Evolutionary conservation across 1,140 invertebrate genomes (phyloP), one percentile per base, ranked within the genome.

Genomic region (Neodiprion virginianus): DNA sequence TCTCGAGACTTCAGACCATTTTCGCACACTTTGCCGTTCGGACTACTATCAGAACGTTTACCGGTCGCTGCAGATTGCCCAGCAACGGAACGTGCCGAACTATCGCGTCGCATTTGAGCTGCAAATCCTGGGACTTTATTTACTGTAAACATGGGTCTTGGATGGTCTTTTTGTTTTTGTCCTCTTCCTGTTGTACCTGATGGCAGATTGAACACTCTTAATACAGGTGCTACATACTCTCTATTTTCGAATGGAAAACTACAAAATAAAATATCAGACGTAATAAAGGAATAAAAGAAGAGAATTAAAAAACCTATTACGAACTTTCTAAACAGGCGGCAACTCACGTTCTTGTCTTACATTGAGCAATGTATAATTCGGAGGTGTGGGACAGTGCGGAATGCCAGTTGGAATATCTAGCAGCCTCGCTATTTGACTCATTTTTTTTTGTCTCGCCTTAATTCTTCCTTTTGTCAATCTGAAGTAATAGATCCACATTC

Each of bases 381-480:
- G 88, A 12, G 90, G 88, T 40, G 90, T 90, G 17, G 90, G 86
- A 74, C 88, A 89, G 28, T 90, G 89, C 87, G 93, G 79, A 82
- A 92, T 80, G 88, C 88, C 83, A 84, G 90, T 89, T 75, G 93
- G 80, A 74, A 98, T 94, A 82, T 99, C 97, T 8, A 99, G 89
- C 10, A 99, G 89, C 68, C 94, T 92, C 8, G 96, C 97, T 73
- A 99, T 99, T 86, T 98, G 95, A 81, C 95, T 94, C 94, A 99
- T 96, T 87, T 98, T 98, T 83, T 96, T 95, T 82, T 97, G 96
- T 2, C 97, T 91, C n/a, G 97, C 97, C 89, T 97, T 98, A 76
- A 96, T 93, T 47, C 97, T 92, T 67, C 98, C 98, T 87, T 95
- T 95, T 14, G 91, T 92, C 73, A 95, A 85, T 78, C 95, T 95